Base-by-base conservation (phyloP, 2,888 invertebrate species). In the Eumerus sabulonum region DNA sequence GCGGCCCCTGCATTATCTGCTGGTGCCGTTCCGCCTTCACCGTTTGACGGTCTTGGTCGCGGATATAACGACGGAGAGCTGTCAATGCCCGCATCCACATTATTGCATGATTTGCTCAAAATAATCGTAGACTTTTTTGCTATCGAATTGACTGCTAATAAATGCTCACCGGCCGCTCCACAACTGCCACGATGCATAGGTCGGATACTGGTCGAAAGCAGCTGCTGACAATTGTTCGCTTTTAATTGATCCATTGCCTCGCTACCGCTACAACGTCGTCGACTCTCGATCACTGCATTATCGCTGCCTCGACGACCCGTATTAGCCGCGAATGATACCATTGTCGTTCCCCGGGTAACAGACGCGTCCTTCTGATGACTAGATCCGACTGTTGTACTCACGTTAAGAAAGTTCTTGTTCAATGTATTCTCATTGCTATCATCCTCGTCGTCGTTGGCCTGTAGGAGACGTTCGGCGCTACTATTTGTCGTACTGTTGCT, bases 71-170 rank as follows among this genome's bases (percentile, higher is more conserved):
- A 82, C 5, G 82, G 54, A 81, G 82, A 72, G 38, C 59, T 82
- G 5, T 70, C 17, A 9, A 63, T 50, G 16, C 76, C 54, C 16
- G 57, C 57, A 27, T 87, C 88, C 0, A 88, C 87, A 82, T 88
- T 88, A 82, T 85, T 86, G 81, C 88, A 88, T 18, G 88, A 88
- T 56, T 88, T 88, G 64, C 88, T 88, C 16, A 88, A 56, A n/a
- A 88, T 88, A 70, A 88, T 86, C 17, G 88, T 88, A 45, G 88
- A 85, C 5, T 87, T 85, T 83, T 87, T 87, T 76, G 88, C 88
- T 63, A 87, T 87, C 13, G 88, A 87, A 66, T 87, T 88, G 73
- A 85, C 88, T 0, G 88, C 87, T 72, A 87, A 42, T 36, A 88
- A 64, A 77, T 88, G 88, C 44, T 87, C 88, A 0, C 87, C 87